Conservation (phyloP, 2,797 vertebrate genomes). For the Hippopotamyrus pictus region DNA sequence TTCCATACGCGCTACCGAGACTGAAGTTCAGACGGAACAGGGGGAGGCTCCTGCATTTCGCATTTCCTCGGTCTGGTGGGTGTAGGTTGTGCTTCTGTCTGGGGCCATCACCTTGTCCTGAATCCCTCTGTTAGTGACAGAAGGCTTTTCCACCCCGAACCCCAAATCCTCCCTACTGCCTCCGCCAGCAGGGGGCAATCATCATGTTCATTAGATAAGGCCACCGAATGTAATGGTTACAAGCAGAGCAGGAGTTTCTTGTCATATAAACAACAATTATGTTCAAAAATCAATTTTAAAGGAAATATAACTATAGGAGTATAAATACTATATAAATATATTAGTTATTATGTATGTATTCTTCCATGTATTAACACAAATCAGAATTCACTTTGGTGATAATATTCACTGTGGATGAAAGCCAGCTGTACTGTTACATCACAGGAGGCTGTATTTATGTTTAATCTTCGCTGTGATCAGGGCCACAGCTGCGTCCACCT, state of each 20-base stretch:
- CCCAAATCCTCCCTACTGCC: background rate
- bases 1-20: conserved; percentile 24
- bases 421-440: background rate
- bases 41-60: conserved; percentile 18
- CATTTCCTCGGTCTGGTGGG: conserved; percentile 1
- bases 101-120: background rate
- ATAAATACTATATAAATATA: background rate
- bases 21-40: conserved; percentile 25
- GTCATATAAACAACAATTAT: background rate
- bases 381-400: background rate
- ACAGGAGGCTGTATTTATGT: background rate
- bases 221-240: background rate
- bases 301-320: background rate
- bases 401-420: background rate
- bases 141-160: background rate
- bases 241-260: background rate
- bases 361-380: background rate
- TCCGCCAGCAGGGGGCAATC: background rate
- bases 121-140: background rate
- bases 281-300: background rate
- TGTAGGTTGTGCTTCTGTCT: background rate
- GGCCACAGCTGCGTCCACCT: background rate
- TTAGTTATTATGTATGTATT: background rate
- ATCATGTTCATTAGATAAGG: background rate
- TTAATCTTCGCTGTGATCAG: background rate